These are phyloP conservation scores for Chloroceryle aenea DNA, from an alignment of 2,113 vertebrate genomes.

Conservation along the genomic window DNA sequence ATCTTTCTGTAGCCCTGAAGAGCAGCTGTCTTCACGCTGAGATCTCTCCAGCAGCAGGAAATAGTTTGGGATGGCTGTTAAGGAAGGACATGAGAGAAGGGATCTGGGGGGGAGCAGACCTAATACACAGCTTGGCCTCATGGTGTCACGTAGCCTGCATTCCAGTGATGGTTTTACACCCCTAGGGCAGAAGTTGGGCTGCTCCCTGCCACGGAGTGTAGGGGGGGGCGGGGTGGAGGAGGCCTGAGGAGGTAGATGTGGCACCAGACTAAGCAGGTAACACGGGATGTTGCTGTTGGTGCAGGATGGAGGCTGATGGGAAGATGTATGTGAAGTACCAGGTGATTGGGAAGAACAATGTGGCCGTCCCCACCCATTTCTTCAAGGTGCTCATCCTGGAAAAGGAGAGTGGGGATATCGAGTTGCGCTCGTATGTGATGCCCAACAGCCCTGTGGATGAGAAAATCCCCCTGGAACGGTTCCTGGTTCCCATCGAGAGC, in stretches of 20 bases:
- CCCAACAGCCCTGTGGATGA: conserved; percentile 89
- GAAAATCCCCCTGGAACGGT: conserved; percentile 85
- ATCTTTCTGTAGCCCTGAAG: accelerated
- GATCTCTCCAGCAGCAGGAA: background rate
- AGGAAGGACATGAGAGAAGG: background rate
- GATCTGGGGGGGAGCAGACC: background rate
- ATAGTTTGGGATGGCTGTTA: background rate
- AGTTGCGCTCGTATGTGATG: conserved; percentile 90
- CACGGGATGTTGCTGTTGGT: background rate
- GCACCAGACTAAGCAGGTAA: background rate
- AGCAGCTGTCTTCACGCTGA: background rate
- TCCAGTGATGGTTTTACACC: background rate
- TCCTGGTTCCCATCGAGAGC: conserved; percentile 93
- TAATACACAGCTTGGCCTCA: accelerated
- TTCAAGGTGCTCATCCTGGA: conserved; percentile 97
- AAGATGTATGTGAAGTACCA: conserved; percentile 94
- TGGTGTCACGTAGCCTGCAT: accelerated
- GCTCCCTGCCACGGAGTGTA: background rate
- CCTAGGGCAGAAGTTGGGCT: background rate
- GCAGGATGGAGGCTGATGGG: conserved; percentile 87
- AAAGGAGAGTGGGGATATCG: conserved; percentile 82
- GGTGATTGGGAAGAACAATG: conserved; percentile 89
- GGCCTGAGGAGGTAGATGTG: background rate
- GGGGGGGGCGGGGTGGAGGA: too few relatives aligned
- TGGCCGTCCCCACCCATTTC: conserved; percentile 95